Percentiles rank a stretch among this genome's conserved stretches.
Conservation (phyloP, 1,140 invertebrate genomes). For the Drosophila lini region DNA sequence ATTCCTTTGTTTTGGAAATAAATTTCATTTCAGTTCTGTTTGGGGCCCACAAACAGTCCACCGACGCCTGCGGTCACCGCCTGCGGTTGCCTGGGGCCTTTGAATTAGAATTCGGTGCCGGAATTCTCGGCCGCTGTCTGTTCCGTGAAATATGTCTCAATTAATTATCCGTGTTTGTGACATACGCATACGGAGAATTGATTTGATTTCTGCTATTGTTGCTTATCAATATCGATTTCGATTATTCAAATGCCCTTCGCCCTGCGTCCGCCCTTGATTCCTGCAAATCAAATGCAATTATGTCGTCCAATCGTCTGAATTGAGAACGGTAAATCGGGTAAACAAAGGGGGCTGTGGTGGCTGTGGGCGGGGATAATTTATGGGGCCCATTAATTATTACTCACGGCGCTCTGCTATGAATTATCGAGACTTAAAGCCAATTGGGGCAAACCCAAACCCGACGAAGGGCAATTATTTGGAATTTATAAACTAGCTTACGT, state of each 20-base stretch:
- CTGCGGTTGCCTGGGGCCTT: conserved; percentile 15
- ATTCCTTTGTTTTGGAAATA: conserved; percentile 56
- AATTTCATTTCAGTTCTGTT: conserved; percentile 62
- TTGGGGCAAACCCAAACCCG: conserved; percentile 13
- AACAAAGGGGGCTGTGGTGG: background rate
- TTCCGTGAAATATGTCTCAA: conserved; percentile 69
- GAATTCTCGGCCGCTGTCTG: conserved; percentile 6
- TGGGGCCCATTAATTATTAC: conserved; percentile 55
- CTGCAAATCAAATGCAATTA: conserved; percentile 52
- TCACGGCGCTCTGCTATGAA: conserved; percentile 26
- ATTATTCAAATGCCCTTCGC: conserved; percentile 46
- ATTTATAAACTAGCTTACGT: conserved; percentile 14
- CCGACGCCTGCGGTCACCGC: conserved; percentile 9
- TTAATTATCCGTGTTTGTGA: conserved; percentile 69
- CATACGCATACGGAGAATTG: conserved; percentile 46
- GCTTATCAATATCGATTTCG: conserved; percentile 53
- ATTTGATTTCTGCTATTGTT: conserved; percentile 48
- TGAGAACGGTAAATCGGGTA: conserved; percentile 28
- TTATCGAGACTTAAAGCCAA: conserved; percentile 33
- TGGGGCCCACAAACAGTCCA: conserved; percentile 42
- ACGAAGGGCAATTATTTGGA: background rate
- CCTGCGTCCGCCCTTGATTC: conserved; percentile 2
- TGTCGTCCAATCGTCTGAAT: conserved; percentile 29
- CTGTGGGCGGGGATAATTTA: conserved; percentile 39
- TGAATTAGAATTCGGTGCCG: conserved; percentile 27